These are phyloP conservation scores for Macrobrachium nipponense DNA, from an alignment of 1,140 invertebrate species.

Conservation along the genomic window DNA sequence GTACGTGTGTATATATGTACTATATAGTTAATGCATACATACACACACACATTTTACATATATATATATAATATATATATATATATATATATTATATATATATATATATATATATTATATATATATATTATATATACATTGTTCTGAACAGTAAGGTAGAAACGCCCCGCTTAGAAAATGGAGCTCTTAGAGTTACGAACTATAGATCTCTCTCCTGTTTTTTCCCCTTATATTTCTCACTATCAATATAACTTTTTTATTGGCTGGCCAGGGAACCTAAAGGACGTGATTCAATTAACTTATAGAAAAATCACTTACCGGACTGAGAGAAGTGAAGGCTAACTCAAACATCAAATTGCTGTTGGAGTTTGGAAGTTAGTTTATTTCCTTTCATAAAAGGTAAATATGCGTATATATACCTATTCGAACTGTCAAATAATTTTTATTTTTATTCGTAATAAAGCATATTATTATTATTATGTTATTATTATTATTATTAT, in stretches of 20 bases:
- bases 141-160: background rate
- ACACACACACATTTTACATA: background rate
- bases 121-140: too few species aligned
- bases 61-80: background rate
- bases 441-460: too few species aligned
- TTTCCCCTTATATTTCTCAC: constrained; percentile 27
- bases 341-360: background rate
- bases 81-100: constrained; percentile 10
- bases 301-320: too few species aligned
- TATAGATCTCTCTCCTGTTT: background rate
- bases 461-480: too few species aligned
- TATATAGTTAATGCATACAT: background rate
- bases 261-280: background rate
- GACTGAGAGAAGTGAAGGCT: too few species aligned
- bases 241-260: constrained; percentile 1
- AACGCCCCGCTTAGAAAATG: background rate
- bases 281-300: too few species aligned
- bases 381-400: background rate
- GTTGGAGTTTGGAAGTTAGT: background rate
- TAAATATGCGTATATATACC: background rate
- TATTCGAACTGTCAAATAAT: too few species aligned
- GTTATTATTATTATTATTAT: too few species aligned
- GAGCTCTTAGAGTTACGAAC: background rate
- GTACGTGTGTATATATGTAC: background rate
- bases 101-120: background rate